Conservation (phyloP, 2,888 invertebrate genomes). For the Tribolium freemani region DNA sequence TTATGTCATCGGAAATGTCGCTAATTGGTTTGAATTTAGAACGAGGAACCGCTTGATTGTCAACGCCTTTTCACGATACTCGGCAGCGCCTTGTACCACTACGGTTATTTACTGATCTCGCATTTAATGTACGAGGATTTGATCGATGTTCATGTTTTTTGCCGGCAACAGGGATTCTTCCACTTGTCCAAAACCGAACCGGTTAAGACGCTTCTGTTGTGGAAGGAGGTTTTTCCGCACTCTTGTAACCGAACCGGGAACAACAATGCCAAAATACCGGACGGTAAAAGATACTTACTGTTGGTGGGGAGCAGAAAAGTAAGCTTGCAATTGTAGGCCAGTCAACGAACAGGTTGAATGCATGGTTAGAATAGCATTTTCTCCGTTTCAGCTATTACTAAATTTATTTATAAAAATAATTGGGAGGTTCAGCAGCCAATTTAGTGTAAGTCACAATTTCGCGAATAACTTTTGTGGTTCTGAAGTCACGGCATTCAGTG, state of each 20-base stretch:
- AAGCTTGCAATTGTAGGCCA: slow-evolving; percentile 37
- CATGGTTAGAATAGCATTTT: too few relatives aligned
- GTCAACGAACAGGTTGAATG: too few relatives aligned
- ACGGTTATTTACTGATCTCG: slow-evolving; percentile 82
- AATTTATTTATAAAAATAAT: too few relatives aligned
- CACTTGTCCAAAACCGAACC: slow-evolving; percentile 77
- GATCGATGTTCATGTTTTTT: slow-evolving; percentile 81
- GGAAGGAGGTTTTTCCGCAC: slow-evolving; percentile 81
- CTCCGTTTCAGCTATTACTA: too few relatives aligned
- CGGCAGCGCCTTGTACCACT: slow-evolving; percentile 71
- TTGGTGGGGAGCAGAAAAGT: slow-evolving; percentile 79
- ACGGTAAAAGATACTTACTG: slow-evolving; percentile 80
- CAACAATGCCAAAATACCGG: slow-evolving; percentile 68
- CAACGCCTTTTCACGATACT: slow-evolving; percentile 76
- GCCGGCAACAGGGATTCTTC: slow-evolving; percentile 82
- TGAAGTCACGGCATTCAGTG: too few relatives aligned
- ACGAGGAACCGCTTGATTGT: slow-evolving; percentile 82
- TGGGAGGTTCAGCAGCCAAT: too few relatives aligned
- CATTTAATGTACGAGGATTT: slow-evolving; percentile 84
- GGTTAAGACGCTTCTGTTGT: slow-evolving; percentile 80
- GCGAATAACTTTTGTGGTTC: too few relatives aligned
- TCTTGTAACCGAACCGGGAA: slow-evolving; percentile 65
- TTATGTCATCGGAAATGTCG: slow-evolving; percentile 42
- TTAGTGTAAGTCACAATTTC: too few relatives aligned
- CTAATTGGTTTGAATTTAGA: slow-evolving; percentile 67